Evolutionary conservation across 2,797 vertebrate genomes (phyloP), one percentile per base, ranked within the genome.

Genomic region (Miichthys miiuy): DNA sequence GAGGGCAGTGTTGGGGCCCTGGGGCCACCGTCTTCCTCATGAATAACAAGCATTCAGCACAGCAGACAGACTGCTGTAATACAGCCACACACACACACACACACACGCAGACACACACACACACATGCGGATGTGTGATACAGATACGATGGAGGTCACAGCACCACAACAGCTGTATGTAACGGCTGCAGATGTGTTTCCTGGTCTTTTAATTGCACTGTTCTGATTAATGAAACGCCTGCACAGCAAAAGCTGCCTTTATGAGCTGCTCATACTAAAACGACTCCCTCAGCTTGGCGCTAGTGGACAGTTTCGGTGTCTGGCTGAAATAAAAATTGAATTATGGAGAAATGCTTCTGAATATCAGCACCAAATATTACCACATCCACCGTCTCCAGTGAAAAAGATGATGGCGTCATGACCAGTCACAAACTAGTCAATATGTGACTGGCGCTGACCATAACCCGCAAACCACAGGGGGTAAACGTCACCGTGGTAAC

Each of bases 21-120:
- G 79, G 84, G 92, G 86, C 87, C 77, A 47, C 54, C 55, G 55
- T 75, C 82, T 75, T 77, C 85, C 82, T 83, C 72, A 88, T 94
- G 92, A 94, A 94, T 92, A 92, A 91, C 84, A 83, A 89, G 88
- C 83, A 92, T 93, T 94, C 85, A 93, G 89, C 74, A 58, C 66
- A 83, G 83, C 91, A 93, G 89, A 89, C 91, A 80, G 67, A 76
- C 73, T 72, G 71, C 42, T 72, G 67, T 75, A 61, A 86, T 13
- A 66, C 27, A 82, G 8, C 10, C 66, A 52, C 42, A 68, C 50
- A 73, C 20, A 48, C 4, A 76, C n/a, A 64, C 18, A 58, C 66
- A 72, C 51, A 73, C 38, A 64, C 56, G 77, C 18, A 69, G 14
- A 62, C 66, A 66, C 50, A 54, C 47, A 34, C 18, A 60, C 20